Percentiles rank a stretch among this genome's conserved stretches.
phyloP scores from a whole-genome alignment of 2,888 invertebrate species.

The Muscina levida region DNA sequence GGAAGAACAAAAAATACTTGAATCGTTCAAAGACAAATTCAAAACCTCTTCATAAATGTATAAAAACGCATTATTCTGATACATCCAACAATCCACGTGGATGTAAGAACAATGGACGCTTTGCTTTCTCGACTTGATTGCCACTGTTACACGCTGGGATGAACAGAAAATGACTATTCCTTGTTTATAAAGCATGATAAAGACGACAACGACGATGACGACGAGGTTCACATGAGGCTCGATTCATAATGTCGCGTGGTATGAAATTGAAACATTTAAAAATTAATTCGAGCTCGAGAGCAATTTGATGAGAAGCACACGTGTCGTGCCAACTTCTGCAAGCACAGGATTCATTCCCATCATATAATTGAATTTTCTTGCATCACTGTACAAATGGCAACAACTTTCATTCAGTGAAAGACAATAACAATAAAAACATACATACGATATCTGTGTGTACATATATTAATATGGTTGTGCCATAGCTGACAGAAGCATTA shows the following conservation, averaged over 20 bases:
- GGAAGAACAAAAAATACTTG: background rate
- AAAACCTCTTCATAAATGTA: constrained; percentile 42
- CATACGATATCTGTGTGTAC: background rate
- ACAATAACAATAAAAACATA: constrained; percentile 19
- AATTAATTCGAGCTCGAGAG: constrained; percentile 60
- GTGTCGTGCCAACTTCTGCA: constrained; percentile 46
- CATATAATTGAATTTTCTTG: constrained; percentile 50
- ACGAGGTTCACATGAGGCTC: too few species aligned
- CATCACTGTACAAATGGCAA: constrained; percentile 11
- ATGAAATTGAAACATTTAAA: constrained; percentile 66
- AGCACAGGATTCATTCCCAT: constrained; percentile 34
- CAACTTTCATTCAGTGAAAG: background rate
- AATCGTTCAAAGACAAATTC: constrained; percentile 34
- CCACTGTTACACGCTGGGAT: constrained; percentile 8
- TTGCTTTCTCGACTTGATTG: constrained; percentile 41
- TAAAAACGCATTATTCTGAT: constrained; percentile 65
- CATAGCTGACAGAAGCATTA: background rate
- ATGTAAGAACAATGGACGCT: constrained; percentile 21
- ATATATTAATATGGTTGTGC: constrained; percentile 37
- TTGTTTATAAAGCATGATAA: background rate
- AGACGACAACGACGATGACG: background rate
- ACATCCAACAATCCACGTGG: constrained; percentile 52
- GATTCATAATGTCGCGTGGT: background rate
- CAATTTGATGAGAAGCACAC: constrained; percentile 48
- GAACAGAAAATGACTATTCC: background rate